Percentiles rank a stretch among this genome's conserved stretches.
These are phyloP conservation scores for Ptychadena robeensis DNA, from an alignment of 2,797 vertebrate genomes.

Conservation along the genomic window DNA sequence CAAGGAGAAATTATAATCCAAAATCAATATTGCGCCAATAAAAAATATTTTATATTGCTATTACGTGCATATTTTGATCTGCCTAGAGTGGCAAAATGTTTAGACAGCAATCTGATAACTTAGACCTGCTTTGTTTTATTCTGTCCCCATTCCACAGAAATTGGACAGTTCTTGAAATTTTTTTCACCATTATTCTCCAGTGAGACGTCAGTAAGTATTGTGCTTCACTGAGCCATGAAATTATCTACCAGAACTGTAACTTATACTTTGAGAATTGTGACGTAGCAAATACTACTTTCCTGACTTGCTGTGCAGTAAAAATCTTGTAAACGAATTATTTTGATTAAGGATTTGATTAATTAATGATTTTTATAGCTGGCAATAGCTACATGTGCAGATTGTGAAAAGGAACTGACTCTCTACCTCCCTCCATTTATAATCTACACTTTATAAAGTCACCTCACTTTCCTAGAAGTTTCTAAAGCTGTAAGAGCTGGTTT, in stretches of 20 bases:
- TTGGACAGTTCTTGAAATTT: background rate
- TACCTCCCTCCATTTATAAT: no score
- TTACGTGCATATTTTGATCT: slow-evolving; percentile 6
- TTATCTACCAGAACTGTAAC: background rate
- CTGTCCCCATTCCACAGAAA: background rate
- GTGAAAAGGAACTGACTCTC: no score
- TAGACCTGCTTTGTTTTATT: background rate
- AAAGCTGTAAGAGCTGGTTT: no score
- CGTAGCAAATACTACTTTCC: background rate
- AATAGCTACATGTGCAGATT: no score
- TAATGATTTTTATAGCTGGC: no score
- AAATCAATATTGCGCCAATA: slow-evolving; percentile 17
- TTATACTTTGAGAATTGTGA: background rate
- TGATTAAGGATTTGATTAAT: no score
- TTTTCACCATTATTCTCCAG: background rate
- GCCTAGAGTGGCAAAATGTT: background rate
- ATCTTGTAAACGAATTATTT: no score
- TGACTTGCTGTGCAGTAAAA: no score
- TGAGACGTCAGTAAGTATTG: background rate
- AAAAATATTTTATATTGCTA: slow-evolving; percentile 2
- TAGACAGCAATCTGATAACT: background rate
- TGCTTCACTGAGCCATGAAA: slow-evolving; percentile 8
- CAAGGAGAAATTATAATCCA: slow-evolving; percentile 4
- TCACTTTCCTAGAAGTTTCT: no score
- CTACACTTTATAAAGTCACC: no score